These are phyloP conservation scores for Lepus europaeus DNA, from an alignment of 2,113 vertebrate genomes.

Conservation along the genomic window DNA sequence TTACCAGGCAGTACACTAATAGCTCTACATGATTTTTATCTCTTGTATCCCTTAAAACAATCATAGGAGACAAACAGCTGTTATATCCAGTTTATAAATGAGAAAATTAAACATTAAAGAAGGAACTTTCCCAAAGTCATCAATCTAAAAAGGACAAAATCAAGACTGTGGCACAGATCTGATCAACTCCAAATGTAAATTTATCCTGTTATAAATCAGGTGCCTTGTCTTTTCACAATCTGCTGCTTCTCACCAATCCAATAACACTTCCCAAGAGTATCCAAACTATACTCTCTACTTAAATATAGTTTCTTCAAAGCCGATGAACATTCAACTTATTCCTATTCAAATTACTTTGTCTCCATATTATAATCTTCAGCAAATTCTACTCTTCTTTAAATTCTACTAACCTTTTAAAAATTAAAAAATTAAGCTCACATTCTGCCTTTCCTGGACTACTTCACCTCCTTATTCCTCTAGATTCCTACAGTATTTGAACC, in stretches of 20 bases:
- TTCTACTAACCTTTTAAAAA: conserved; percentile 5
- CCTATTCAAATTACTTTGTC: neutral
- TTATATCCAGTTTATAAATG: neutral
- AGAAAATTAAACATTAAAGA: conserved; percentile 36
- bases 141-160: conserved; percentile 9
- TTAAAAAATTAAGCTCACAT: neutral
- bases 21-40: neutral
- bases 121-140: conserved; percentile 39
- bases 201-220: neutral
- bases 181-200: conserved; percentile 39
- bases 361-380: neutral
- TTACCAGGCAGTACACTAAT: neutral
- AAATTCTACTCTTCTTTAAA: neutral
- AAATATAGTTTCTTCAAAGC: conserved; percentile 1
- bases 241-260: neutral
- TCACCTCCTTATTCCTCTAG: neutral
- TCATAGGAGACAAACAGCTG: neutral
- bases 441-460: neutral
- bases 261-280: neutral
- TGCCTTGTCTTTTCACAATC: neutral
- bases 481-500: neutral
- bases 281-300: neutral
- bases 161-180: neutral
- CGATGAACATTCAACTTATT: neutral
- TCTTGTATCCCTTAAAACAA: conserved; percentile 43